A percentile compares a stretch with the other conserved stretches of the same genome.
Evolutionary conservation across 2,113 vertebrate genomes (phyloP).

Genomic region (Protobothrops mucrosquamatus): DNA sequence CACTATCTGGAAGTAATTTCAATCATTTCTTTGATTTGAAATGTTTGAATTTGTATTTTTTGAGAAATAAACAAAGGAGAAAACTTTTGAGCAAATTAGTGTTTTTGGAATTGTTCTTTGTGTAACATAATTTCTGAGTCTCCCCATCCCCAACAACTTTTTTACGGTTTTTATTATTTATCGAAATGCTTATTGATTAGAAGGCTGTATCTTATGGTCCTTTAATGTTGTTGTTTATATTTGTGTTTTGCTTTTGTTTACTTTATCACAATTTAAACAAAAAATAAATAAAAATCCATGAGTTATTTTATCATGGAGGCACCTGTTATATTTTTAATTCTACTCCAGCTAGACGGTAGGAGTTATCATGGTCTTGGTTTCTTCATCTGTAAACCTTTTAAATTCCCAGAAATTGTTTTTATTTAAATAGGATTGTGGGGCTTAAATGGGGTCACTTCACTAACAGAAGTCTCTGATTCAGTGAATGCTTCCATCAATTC

Average conservation of each 20-base stretch:
- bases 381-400: background rate
- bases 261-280: background rate
- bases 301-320: background rate
- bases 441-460: background rate
- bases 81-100: background rate
- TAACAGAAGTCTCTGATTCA: background rate
- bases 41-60: background rate
- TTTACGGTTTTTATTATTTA: background rate
- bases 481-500: background rate
- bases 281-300: background rate
- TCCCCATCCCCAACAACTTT: background rate
- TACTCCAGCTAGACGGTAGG: background rate
- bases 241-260: background rate
- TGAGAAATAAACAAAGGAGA: background rate
- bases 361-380: background rate
- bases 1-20: background rate
- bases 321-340: background rate
- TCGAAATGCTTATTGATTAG: background rate
- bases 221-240: background rate
- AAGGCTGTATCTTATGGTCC: background rate
- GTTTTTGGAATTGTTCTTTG: background rate
- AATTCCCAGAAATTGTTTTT: background rate
- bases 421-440: background rate
- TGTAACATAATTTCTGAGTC: background rate
- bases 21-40: background rate